Conservation (phyloP, 2,113 vertebrate species). For the Corythoichthys haematopterus region DNA sequence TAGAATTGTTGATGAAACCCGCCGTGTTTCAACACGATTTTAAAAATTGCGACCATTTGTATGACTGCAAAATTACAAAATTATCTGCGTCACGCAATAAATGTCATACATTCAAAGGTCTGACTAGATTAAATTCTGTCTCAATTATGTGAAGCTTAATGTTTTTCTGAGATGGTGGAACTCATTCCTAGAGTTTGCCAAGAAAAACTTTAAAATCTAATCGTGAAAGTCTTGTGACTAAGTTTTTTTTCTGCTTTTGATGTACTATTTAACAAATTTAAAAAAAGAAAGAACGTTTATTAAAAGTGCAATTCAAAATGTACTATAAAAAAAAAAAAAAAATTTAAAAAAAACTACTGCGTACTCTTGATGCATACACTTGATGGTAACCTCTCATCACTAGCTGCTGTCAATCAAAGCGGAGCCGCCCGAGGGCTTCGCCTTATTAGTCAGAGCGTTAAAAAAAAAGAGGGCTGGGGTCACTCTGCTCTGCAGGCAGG, state of each 20-base stretch:
- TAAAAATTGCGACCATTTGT: background rate
- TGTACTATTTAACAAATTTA: background rate
- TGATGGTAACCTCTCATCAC: slow-evolving; percentile 29
- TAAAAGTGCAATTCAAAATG: background rate
- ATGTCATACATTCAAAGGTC: background rate
- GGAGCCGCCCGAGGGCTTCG: slow-evolving; percentile 29
- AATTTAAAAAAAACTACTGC: background rate
- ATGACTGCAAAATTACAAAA: background rate
- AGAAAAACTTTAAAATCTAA: background rate
- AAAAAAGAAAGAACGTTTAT: background rate
- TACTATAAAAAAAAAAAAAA: background rate
- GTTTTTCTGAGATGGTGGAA: background rate
- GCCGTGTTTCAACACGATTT: background rate
- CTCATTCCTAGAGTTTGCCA: background rate
- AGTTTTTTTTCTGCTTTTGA: background rate
- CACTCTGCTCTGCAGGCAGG: slow-evolving; percentile 38
- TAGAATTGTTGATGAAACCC: background rate
- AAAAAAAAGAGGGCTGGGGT: slow-evolving; percentile 26
- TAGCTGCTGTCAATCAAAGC: slow-evolving; percentile 48
- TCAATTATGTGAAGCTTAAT: background rate
- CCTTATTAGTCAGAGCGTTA: slow-evolving; percentile 42
- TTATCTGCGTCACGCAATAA: background rate
- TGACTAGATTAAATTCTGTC: background rate
- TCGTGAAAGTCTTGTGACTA: background rate
- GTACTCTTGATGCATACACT: slow-evolving; percentile 26